These are phyloP conservation scores for Sabatieria punctata DNA, from an alignment of 2,888 invertebrate species.

Conservation along the genomic window DNA sequence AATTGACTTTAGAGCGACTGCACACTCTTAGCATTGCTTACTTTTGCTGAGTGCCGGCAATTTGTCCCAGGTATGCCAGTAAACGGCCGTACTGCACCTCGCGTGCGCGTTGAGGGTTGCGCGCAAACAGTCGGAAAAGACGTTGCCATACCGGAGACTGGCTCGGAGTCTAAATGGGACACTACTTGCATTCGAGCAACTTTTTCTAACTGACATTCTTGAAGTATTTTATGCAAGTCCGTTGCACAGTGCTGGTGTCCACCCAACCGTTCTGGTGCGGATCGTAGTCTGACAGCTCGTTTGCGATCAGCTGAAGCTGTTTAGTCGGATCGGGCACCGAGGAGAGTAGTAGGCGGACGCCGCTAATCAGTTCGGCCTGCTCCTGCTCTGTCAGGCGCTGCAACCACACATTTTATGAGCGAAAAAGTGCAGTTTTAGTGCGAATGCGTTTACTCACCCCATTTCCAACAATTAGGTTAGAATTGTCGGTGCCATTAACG, in stretches of 20 bases:
- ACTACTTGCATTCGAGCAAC: neutral
- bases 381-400: too few relatives aligned
- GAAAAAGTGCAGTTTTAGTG: too few relatives aligned
- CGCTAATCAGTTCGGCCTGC: too few relatives aligned
- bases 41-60: neutral
- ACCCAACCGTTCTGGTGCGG: neutral
- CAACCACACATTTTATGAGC: too few relatives aligned
- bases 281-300: slow-evolving; percentile 1
- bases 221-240: neutral
- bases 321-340: too few relatives aligned
- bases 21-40: neutral
- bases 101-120: neutral
- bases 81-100: neutral
- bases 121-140: neutral
- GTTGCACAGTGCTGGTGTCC: neutral
- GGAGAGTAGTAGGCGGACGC: too few relatives aligned
- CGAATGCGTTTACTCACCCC: too few relatives aligned
- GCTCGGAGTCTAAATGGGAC: too few relatives aligned
- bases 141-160: neutral
- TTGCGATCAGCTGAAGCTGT: too few relatives aligned
- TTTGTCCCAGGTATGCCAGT: neutral
- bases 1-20: neutral
- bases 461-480: too few relatives aligned
- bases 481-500: too few relatives aligned
- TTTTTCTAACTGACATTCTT: neutral